phyloP scores from a whole-genome alignment of 2,888 invertebrate genomes.

The Galerucella pusilla region DNA sequence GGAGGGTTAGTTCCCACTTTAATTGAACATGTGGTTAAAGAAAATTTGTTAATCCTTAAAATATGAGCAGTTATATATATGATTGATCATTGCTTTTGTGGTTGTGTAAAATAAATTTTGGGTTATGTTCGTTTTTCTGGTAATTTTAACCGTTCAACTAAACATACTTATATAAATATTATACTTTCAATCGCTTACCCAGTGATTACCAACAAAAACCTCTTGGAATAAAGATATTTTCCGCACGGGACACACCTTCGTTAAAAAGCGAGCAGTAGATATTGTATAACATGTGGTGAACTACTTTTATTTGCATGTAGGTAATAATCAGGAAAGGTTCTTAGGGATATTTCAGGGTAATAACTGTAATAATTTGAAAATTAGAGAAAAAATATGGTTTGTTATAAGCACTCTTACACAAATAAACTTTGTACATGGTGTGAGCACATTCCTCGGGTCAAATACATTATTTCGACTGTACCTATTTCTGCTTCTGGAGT shows the following conservation, averaged over 20 bases:
- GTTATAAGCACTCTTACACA: not conserved
- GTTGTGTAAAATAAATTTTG: not conserved
- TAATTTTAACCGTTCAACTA: no score
- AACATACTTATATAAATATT: not conserved
- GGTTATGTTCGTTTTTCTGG: no score
- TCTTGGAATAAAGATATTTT: not conserved
- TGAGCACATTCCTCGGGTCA: no score
- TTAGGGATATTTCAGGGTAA: not conserved
- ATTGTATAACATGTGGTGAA: not conserved
- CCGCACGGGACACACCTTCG: not conserved
- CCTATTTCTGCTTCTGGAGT: no score
- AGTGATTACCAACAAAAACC: not conserved
- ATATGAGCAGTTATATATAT: not conserved
- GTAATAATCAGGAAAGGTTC: not conserved
- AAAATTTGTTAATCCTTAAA: conserved; percentile 15
- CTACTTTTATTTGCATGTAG: not conserved
- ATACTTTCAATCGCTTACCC: not conserved
- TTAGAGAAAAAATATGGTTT: not conserved
- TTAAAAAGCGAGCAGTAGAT: not conserved
- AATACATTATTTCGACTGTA: no score
- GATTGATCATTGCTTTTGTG: not conserved
- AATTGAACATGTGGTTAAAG: conserved; percentile 43
- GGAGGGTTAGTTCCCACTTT: conserved; percentile 42
- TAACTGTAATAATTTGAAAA: conserved; percentile 9
- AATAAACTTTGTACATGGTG: not conserved